These are phyloP conservation scores for Drosophila anomalata DNA, from an alignment of 2,888 invertebrate species.

Conservation along the genomic window DNA sequence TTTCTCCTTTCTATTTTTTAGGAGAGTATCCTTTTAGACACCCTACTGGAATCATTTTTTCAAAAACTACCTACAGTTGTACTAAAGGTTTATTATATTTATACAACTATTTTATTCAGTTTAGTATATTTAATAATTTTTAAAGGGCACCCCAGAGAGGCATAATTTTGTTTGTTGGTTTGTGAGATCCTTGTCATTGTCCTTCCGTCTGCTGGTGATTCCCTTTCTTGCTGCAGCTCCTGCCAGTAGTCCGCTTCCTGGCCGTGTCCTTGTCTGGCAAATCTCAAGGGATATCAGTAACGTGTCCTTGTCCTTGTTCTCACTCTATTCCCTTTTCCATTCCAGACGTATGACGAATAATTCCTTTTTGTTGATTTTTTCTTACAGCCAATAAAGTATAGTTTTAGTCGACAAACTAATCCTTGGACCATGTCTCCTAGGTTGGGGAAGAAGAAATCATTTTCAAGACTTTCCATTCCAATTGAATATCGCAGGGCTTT, in stretches of 20 bases:
- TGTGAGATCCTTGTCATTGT: conserved; percentile 1
- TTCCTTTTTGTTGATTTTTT: neutral
- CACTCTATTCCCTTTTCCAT: neutral
- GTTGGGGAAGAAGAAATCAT: neutral
- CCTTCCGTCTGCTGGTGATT: neutral
- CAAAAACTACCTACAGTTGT: too few relatives aligned
- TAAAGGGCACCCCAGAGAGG: too few relatives aligned
- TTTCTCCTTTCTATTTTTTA: neutral
- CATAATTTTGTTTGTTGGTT: neutral
- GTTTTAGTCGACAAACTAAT: neutral
- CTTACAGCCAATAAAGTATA: neutral
- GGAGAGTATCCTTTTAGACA: neutral
- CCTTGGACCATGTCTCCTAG: neutral
- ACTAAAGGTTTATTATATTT: too few relatives aligned
- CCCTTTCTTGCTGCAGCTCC: neutral
- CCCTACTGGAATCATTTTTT: neutral
- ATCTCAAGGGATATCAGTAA: conserved; percentile 2
- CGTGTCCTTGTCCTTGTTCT: neutral
- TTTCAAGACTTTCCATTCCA: neutral
- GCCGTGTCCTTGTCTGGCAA: neutral
- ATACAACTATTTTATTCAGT: too few relatives aligned
- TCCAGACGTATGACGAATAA: conserved; percentile 6
- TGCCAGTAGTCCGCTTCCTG: neutral
- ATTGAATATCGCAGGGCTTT: conserved; percentile 9
- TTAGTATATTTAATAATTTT: too few relatives aligned